These are phyloP conservation scores for Molorchus minor DNA, from an alignment of 2,888 invertebrate genomes.

Conservation along the genomic window DNA sequence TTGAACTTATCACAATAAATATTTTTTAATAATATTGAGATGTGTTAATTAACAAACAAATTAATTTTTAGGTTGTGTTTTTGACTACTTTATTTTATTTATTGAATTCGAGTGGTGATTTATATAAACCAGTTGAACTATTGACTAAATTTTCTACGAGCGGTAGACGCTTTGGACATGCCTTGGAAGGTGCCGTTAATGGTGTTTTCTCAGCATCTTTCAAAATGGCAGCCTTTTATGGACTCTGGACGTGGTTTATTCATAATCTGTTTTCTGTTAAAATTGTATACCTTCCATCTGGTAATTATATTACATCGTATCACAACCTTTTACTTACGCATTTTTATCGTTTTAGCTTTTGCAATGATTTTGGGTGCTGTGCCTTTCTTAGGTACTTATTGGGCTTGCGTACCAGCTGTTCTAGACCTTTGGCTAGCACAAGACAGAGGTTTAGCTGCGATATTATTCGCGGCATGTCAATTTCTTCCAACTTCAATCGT, in stretches of 20 bases:
- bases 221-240: slow-evolving; percentile 97
- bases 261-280: slow-evolving; percentile 94
- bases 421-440: slow-evolving; percentile 95
- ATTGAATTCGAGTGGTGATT: slow-evolving; percentile 82
- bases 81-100: slow-evolving; percentile 96
- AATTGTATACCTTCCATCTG: slow-evolving; percentile 94
- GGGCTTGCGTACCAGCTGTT: slow-evolving; percentile 93
- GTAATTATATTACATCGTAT: slow-evolving; percentile 60
- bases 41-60: no score
- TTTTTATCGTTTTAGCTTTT: slow-evolving; percentile 69
- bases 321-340: neutral
- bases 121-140: slow-evolving; percentile 93
- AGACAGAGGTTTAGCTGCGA: slow-evolving; percentile 82
- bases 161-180: slow-evolving; percentile 80
- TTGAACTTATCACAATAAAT: no score
- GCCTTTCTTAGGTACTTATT: slow-evolving; percentile 95
- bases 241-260: slow-evolving; percentile 97
- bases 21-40: no score
- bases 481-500: slow-evolving; percentile 92
- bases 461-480: slow-evolving; percentile 83
- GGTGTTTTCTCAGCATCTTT: slow-evolving; percentile 96
- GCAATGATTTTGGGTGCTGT: slow-evolving; percentile 95
- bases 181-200: slow-evolving; percentile 87
- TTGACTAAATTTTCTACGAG: slow-evolving; percentile 84
- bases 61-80: slow-evolving; percentile 88